A percentile compares a stretch with the other conserved stretches of the same genome.
phyloP scores from a whole-genome alignment of 2,888 invertebrate genomes.

The Periphyllus acericola region DNA sequence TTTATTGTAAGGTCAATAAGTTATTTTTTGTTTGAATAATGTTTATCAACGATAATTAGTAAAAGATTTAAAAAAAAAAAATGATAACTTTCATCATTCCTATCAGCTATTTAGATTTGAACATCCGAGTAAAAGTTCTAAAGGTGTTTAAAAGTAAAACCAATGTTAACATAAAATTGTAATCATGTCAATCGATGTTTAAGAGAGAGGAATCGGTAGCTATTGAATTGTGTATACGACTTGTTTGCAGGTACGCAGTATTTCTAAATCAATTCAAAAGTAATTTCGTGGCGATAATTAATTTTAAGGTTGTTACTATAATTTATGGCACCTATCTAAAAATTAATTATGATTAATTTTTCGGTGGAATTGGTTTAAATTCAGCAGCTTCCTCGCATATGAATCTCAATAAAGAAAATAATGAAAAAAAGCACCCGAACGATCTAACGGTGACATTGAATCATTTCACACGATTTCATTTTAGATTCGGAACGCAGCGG shows the following conservation, averaged over 20 bases:
- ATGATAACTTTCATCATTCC: too few relatives aligned
- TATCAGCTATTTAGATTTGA: too few relatives aligned
- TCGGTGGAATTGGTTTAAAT: not conserved
- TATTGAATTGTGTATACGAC: not conserved
- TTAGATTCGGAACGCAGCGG: constrained; percentile 30
- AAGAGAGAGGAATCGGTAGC: not conserved
- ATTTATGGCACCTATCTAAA: not conserved
- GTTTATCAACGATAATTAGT: not conserved
- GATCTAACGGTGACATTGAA: not conserved
- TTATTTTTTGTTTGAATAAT: not conserved
- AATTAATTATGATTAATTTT: not conserved
- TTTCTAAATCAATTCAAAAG: not conserved
- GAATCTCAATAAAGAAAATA: constrained; percentile 1
- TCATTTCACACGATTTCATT: constrained; percentile 1
- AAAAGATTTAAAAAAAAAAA: not conserved
- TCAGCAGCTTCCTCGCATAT: not conserved
- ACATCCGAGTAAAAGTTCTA: too few relatives aligned
- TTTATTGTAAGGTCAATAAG: not conserved
- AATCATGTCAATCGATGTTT: too few relatives aligned
- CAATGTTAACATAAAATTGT: too few relatives aligned
- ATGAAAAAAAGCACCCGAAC: not conserved
- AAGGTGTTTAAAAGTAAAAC: too few relatives aligned
- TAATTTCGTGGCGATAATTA: not conserved
- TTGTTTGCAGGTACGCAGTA: not conserved
- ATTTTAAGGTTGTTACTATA: constrained; percentile 1